Evolutionary conservation across 2,113 vertebrate genomes (phyloP).

Genomic region (Corynorhinus townsendii): DNA sequence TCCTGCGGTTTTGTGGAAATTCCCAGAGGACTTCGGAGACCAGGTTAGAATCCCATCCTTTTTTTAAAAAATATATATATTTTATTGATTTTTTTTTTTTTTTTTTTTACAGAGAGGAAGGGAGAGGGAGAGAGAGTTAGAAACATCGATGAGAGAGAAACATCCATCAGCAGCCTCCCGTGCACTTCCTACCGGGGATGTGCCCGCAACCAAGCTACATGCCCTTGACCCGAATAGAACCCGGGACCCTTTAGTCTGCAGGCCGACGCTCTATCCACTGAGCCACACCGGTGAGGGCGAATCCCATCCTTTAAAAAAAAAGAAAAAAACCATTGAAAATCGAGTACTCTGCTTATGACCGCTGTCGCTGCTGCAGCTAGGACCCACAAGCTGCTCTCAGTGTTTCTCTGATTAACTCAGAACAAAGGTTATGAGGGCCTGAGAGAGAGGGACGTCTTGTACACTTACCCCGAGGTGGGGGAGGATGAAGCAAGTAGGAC

Average conservation of each 20-base stretch:
- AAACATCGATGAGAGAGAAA: no score
- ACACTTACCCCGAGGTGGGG: background rate
- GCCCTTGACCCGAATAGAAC: no score
- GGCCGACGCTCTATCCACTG: no score
- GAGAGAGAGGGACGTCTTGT: background rate
- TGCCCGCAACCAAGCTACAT: no score
- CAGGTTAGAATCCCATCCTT: constrained; percentile 89
- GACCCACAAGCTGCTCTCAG: background rate
- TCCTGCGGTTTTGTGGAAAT: constrained; percentile 98
- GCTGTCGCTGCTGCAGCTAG: constrained; percentile 43
- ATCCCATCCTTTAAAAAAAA: background rate
- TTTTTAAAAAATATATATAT: background rate
- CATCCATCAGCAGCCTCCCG: no score
- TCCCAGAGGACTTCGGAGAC: constrained; percentile 98
- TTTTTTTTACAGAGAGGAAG: no score
- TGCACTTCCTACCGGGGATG: no score
- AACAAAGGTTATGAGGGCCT: background rate
- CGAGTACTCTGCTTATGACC: constrained; percentile 60
- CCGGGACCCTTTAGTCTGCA: no score
- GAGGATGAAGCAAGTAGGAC: background rate
- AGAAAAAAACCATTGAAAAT: constrained; percentile 81
- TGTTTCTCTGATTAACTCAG: background rate
- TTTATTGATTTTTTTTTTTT: no score
- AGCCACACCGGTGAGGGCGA: no score
- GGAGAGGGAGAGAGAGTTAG: no score